phyloP scores from a whole-genome alignment of 2,113 vertebrate species.

The Hemichromis elongatus region DNA sequence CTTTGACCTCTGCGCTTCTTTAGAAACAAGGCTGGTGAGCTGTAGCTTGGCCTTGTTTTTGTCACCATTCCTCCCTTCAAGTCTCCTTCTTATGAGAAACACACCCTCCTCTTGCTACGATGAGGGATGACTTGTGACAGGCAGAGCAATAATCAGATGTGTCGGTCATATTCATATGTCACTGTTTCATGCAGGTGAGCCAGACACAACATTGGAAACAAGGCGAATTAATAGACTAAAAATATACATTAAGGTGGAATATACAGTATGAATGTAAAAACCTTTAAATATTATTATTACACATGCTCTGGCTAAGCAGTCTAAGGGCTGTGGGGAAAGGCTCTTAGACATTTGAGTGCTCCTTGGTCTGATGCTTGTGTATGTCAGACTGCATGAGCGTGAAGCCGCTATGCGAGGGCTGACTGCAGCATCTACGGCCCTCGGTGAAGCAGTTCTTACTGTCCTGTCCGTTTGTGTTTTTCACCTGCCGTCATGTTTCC shows the following conservation, averaged over 20 bases:
- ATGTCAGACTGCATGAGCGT: too few relatives aligned
- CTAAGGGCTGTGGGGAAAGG: not conserved
- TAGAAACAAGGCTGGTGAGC: not conserved
- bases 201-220: not conserved
- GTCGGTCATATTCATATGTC: too few relatives aligned
- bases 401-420: not conserved
- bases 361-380: not conserved
- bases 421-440: not conserved
- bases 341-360: not conserved
- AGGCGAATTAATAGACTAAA: not conserved
- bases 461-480: not conserved
- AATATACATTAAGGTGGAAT: too few relatives aligned
- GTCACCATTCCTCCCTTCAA: not conserved
- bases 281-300: not conserved
- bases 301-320: not conserved
- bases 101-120: not conserved
- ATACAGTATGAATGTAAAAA: not conserved
- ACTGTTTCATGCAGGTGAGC: not conserved
- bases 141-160: too few relatives aligned
- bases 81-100: not conserved
- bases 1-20: conserved; percentile 26
- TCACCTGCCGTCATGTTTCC: not conserved
- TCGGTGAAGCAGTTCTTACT: not conserved
- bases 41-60: not conserved
- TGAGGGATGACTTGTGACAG: too few relatives aligned